phyloP scores from a whole-genome alignment of 2,113 vertebrate species.

The Eclectus roratus region DNA sequence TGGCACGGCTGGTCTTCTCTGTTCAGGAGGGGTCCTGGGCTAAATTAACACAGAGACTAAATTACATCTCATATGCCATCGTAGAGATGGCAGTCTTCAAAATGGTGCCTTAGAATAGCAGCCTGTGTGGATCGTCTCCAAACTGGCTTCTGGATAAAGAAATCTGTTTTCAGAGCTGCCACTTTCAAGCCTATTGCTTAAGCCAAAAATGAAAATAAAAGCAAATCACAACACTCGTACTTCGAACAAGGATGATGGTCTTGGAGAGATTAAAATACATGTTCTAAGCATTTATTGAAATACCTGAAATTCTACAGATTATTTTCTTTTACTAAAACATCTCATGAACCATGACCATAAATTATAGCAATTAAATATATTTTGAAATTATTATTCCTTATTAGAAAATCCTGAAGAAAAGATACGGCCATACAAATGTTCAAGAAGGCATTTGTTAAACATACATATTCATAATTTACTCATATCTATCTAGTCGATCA shows the following conservation, averaged over 20 bases:
- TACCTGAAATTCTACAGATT: neutral
- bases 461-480: neutral
- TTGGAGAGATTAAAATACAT: slow-evolving; percentile 11
- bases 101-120: slow-evolving; percentile 53
- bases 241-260: slow-evolving; percentile 8
- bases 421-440: neutral
- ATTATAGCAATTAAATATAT: neutral
- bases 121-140: slow-evolving; percentile 69
- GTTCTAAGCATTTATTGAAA: neutral
- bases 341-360: neutral
- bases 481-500: neutral
- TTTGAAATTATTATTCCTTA: neutral
- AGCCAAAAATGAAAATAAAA: slow-evolving; percentile 68
- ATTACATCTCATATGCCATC: slow-evolving; percentile 42
- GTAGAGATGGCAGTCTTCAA: slow-evolving; percentile 56
- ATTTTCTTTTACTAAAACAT: neutral
- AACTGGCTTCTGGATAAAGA: slow-evolving; percentile 78
- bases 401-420: neutral
- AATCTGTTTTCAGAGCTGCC: slow-evolving; percentile 72
- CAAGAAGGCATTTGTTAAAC: neutral
- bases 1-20: slow-evolving; percentile 33
- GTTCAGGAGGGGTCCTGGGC: slow-evolving; percentile 56
- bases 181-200: slow-evolving; percentile 66
- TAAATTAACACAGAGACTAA: slow-evolving; percentile 40
- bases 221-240: slow-evolving; percentile 21